Base-by-base conservation (phyloP, 2,113 vertebrate species). In the Sigmodon hispidus region DNA sequence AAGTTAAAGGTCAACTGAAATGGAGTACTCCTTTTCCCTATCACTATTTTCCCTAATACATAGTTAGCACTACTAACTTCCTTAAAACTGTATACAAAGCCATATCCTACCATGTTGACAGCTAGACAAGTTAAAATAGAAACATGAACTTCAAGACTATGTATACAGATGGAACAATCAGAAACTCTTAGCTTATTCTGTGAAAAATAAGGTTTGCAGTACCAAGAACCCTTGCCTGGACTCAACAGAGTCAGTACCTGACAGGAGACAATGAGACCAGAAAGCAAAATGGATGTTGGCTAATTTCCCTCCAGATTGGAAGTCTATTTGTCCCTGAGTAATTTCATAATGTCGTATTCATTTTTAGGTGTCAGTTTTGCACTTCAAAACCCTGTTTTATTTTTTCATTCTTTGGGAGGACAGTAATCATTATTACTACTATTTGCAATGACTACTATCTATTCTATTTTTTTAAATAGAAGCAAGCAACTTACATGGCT, bases 1-100 rank as follows among this genome's bases (percentile, higher is more conserved):
- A 87, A 96, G 0, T 3, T 86, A 96, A 73, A 97, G 80, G 90
- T 76, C 81, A 98, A 86, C 57, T 86, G 13, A 73, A 86, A 96
- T 57, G 55, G 24, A 96, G 94, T 76, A 86, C 26, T 43, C 91
- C 36, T 40, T 36, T 75, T 34, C 91, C 36, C 61, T 8, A 45
- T 69, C 73, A 72, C 26, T 63, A 65, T 77, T 94, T 90, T n/a
- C 59, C 59, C 69, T 67, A 90, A 84, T 4, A 83, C 29, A 61
- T 34, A 59, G 21, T 26, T 81, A 40, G 57, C 1, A 19, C 86
- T 52, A 88, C 40, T 70, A 87, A 80, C 34, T 48, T 84, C 43
- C 75, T 75, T 52, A 48, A 83, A 93, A 75, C 24, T 21, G 13
- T 21, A 63, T 84, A 29, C 59, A 88, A 91, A 61, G 31, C 5